These are phyloP conservation scores for Zaprionus taronus DNA, from an alignment of 1,140 invertebrate species.

Conservation along the genomic window DNA sequence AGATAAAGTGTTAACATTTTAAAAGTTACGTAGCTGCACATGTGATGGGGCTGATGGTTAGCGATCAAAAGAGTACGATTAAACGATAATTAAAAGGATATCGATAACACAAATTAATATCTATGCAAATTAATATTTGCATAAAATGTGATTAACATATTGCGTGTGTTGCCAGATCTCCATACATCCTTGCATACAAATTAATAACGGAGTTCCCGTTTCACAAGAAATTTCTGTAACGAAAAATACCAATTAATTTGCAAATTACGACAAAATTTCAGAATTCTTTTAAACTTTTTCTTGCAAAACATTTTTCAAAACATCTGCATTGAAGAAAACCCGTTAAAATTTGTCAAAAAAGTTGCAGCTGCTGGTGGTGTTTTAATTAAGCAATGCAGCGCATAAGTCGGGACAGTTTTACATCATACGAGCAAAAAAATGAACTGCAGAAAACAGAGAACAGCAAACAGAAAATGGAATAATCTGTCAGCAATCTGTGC, in stretches of 20 bases:
- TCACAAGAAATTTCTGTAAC: not conserved
- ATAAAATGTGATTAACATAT: no score
- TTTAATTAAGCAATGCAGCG: slow-evolving; percentile 43
- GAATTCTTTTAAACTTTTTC: not conserved
- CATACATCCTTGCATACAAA: no score
- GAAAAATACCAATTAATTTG: not conserved
- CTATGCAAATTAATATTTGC: no score
- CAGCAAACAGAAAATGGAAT: slow-evolving; percentile 54
- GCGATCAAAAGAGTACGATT: no score
- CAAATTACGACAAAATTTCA: not conserved
- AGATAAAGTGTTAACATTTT: no score
- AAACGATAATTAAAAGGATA: no score
- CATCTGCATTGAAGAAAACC: not conserved
- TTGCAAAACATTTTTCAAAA: not conserved
- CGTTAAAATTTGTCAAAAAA: slow-evolving; percentile 30
- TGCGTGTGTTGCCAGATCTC: no score
- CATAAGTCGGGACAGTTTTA: slow-evolving; percentile 23
- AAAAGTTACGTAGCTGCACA: no score
- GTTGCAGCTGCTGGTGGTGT: not conserved
- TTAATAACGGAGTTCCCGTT: not conserved
- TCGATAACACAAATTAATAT: no score
- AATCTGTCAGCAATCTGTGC: slow-evolving; percentile 62
- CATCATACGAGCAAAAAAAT: slow-evolving; percentile 16
- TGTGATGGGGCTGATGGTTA: no score
- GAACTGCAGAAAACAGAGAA: slow-evolving; percentile 16